Conservation (phyloP, 1,140 invertebrate genomes). For the Drosophila arawakana region DNA sequence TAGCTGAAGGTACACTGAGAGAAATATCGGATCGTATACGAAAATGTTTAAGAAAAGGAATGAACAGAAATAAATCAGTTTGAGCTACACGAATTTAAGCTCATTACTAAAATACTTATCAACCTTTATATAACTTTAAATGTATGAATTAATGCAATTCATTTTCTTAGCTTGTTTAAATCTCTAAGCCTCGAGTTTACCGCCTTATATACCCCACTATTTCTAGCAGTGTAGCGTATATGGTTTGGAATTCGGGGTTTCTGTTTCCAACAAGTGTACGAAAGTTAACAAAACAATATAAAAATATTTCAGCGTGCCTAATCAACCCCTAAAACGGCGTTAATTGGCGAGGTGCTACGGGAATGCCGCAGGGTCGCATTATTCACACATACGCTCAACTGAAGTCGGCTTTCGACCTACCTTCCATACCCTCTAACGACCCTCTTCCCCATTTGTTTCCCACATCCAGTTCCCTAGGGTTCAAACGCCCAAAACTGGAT, state of each 20-base stretch:
- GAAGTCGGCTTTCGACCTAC: slow-evolving; percentile 2
- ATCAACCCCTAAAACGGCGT: slow-evolving; percentile 82
- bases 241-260: slow-evolving; percentile 13
- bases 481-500: slow-evolving; percentile 13
- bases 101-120: no score
- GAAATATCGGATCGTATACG: no score
- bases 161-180: no score
- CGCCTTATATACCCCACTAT: background rate
- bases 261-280: slow-evolving; percentile 57
- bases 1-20: no score
- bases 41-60: no score
- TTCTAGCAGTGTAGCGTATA: background rate
- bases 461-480: slow-evolving; percentile 40
- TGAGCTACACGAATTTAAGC: no score
- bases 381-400: slow-evolving; percentile 81
- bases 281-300: slow-evolving; percentile 67
- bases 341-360: slow-evolving; percentile 66
- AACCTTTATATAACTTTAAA: no score
- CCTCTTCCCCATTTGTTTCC: background rate
- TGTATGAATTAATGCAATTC: no score
- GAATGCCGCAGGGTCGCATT: slow-evolving; percentile 68
- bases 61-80: no score
- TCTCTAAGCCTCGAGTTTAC: no score
- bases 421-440: background rate
- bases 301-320: slow-evolving; percentile 74